Evolutionary conservation across 1,140 invertebrate species (phyloP).

Genomic region (Ips typographus): DNA sequence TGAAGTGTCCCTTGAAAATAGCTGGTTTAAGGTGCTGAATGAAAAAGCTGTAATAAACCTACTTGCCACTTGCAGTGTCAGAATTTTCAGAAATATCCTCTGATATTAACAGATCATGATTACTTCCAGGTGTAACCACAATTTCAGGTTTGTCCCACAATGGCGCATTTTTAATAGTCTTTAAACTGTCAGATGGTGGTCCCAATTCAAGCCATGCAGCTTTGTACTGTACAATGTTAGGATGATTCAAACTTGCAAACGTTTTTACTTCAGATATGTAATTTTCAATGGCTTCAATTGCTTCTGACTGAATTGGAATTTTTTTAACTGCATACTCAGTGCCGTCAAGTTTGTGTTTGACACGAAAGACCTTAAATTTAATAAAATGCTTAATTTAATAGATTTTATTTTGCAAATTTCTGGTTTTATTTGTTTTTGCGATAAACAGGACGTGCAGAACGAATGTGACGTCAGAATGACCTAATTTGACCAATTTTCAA

Average conservation of each 20-base stretch:
- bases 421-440: no score
- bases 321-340: constrained; percentile 82
- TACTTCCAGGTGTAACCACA: not conserved
- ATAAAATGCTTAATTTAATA: no score
- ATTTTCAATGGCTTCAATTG: constrained; percentile 59
- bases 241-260: constrained; percentile 74
- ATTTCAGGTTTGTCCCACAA: constrained; percentile 10
- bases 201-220: constrained; percentile 75
- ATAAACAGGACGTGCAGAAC: no score
- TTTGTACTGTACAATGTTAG: constrained; percentile 82
- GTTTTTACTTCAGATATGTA: constrained; percentile 77
- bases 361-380: constrained; percentile 55
- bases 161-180: constrained; percentile 18
- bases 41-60: no score
- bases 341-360: constrained; percentile 70
- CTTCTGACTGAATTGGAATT: constrained; percentile 66
- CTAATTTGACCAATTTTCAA: no score
- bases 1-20: no score
- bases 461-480: no score
- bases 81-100: not conserved
- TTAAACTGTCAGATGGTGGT: constrained; percentile 23
- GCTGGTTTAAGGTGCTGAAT: no score
- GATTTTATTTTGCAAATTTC: no score
- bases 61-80: no score
- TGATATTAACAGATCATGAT: no score